Evolutionary conservation across 2,797 vertebrate genomes (phyloP).

Genomic region (Prionace glauca): DNA sequence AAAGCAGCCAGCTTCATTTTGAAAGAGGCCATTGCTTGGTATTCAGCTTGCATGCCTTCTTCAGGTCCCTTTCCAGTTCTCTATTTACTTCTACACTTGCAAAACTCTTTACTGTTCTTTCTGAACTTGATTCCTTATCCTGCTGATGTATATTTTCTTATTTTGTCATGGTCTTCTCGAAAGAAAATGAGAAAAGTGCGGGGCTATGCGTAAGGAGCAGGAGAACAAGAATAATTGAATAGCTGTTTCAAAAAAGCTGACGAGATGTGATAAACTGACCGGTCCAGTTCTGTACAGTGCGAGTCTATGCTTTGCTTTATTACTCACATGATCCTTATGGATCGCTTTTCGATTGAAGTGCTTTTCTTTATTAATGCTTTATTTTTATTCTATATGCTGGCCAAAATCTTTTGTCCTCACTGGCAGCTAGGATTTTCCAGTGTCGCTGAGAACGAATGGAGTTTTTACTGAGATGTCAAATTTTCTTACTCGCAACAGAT

Average conservation of each 20-base stretch:
- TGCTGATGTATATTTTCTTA: not conserved
- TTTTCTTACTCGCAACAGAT: no score
- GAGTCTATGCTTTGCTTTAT: not conserved
- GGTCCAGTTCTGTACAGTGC: not conserved
- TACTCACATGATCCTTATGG: not conserved
- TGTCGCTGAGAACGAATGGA: no score
- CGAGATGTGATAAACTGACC: not conserved
- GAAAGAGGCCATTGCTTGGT: not conserved
- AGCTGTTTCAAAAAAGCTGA: not conserved
- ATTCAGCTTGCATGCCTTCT: not conserved
- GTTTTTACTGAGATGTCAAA: no score
- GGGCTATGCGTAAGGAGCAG: not conserved
- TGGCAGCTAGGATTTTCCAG: no score
- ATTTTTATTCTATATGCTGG: not conserved
- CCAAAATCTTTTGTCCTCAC: no score
- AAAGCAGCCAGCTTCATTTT: not conserved
- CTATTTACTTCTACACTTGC: not conserved
- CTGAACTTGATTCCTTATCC: not conserved
- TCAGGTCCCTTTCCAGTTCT: not conserved
- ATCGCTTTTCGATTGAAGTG: not conserved
- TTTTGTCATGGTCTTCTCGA: not conserved
- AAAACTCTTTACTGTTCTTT: not conserved
- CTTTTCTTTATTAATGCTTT: not conserved
- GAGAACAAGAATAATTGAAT: no score
- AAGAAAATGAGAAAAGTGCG: not conserved